phyloP scores from a whole-genome alignment of 2,113 vertebrate genomes.

The Elanus axillaris region DNA sequence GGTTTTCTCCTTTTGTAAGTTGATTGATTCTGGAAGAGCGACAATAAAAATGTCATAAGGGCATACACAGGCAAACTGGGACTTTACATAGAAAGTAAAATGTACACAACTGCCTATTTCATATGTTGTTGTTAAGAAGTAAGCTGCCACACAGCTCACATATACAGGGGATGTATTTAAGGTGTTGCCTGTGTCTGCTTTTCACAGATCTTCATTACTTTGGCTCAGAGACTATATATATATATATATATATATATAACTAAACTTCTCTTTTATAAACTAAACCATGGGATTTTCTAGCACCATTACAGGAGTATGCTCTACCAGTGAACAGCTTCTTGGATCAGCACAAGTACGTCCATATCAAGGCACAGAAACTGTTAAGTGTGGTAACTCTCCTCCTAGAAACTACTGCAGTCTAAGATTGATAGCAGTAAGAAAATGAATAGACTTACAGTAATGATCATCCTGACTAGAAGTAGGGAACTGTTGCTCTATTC shows the following conservation, averaged over 20 bases:
- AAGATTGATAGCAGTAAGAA: neutral
- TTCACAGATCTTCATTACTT: neutral
- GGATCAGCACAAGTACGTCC: neutral
- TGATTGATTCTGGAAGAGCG: neutral
- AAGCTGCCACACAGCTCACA: neutral
- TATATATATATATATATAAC: neutral
- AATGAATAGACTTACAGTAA: neutral
- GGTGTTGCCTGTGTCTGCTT: neutral
- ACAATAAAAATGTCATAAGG: neutral
- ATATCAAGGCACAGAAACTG: neutral
- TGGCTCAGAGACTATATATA: neutral
- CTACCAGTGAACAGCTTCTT: neutral
- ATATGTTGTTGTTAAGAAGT: neutral
- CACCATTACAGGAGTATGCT: neutral
- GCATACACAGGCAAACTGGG: fast-evolving
- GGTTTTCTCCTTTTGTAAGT: neutral
- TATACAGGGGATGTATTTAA: neutral
- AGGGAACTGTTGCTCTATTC: neutral
- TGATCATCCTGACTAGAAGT: neutral
- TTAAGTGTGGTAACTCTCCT: neutral
- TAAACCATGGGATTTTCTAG: neutral
- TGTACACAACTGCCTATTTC: neutral
- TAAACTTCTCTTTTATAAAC: neutral
- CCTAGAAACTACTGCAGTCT: neutral
- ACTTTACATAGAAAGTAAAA: neutral